Percentiles rank a stretch among this genome's conserved stretches.
These are phyloP conservation scores for Sphaeramia orbicularis DNA, from an alignment of 2,797 vertebrate genomes.

Conservation along the genomic window DNA sequence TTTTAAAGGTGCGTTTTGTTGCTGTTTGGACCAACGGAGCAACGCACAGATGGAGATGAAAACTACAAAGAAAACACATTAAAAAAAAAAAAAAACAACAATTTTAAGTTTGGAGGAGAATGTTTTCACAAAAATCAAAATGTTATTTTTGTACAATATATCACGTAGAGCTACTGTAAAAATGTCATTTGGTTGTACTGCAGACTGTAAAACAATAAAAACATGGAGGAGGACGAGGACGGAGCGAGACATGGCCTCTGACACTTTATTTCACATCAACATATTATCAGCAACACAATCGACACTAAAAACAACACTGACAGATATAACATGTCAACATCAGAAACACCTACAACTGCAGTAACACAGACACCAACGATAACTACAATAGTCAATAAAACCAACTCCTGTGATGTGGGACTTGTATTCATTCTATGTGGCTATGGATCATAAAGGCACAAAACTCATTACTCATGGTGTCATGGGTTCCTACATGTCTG, in stretches of 20 bases:
- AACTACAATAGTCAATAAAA: too few species aligned
- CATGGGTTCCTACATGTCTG: too few species aligned
- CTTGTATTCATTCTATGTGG: too few species aligned
- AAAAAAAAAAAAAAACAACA: conserved; percentile 66
- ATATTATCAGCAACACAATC: too few species aligned
- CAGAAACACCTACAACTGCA: too few species aligned
- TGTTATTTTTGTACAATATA: conserved; percentile 98
- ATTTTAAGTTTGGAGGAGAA: conserved; percentile 89
- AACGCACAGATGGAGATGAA: conserved; percentile 16
- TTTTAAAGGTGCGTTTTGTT: conserved; percentile 36
- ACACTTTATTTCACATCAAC: conserved; percentile 3
- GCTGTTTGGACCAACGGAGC: conserved; percentile 77
- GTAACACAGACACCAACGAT: too few species aligned
- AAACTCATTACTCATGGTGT: too few species aligned
- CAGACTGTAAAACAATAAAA: conserved; percentile 95
- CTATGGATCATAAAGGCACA: too few species aligned
- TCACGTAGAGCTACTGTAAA: conserved; percentile 92
- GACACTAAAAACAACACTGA: too few species aligned
- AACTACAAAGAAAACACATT: conserved; percentile 9
- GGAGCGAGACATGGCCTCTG: conserved; percentile 86
- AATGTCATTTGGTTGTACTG: conserved; percentile 94
- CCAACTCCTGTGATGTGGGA: too few species aligned
- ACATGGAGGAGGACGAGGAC: conserved; percentile 88
- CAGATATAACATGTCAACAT: too few species aligned
- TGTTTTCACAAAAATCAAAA: conserved; percentile 95